Evolutionary conservation across 2,888 invertebrate genomes (phyloP).

Genomic region (Horisme vitalbata): DNA sequence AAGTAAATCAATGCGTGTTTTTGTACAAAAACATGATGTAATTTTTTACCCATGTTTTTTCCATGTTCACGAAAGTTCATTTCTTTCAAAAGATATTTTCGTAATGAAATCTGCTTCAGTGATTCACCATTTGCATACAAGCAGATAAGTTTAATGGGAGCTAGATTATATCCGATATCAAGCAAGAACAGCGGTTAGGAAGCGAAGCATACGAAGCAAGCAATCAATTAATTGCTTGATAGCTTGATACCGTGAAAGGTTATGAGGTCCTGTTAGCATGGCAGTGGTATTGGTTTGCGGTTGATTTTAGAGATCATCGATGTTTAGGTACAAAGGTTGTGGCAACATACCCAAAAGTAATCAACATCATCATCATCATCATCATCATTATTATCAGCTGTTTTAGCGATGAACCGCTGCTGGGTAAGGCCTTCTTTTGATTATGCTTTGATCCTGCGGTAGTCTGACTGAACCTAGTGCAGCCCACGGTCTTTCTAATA

Average conservation of each 20-base stretch:
- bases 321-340: slow-evolving; percentile 2
- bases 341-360: too few species aligned
- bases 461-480: too few species aligned
- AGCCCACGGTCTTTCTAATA: too few species aligned
- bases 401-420: too few species aligned
- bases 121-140: slow-evolving; percentile 25
- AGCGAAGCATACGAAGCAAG: slow-evolving; percentile 7
- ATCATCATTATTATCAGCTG: too few species aligned
- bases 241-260: slow-evolving; percentile 17
- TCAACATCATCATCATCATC: too few species aligned
- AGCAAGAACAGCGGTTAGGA: slow-evolving; percentile 22
- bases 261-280: slow-evolving; percentile 19
- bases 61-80: too few species aligned
- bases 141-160: slow-evolving; percentile 26
- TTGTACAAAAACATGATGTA: too few species aligned
- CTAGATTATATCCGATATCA: slow-evolving; percentile 21
- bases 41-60: too few species aligned
- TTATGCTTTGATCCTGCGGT: too few species aligned
- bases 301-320: slow-evolving; percentile 2
- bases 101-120: slow-evolving; percentile 23
- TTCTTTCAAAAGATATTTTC: too few species aligned
- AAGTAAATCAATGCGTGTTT: too few species aligned
- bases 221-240: slow-evolving; percentile 16
- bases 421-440: neutral
- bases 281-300: slow-evolving; percentile 14